phyloP scores from a whole-genome alignment of 2,797 vertebrate species.

The Otolemur crassicaudatus region DNA sequence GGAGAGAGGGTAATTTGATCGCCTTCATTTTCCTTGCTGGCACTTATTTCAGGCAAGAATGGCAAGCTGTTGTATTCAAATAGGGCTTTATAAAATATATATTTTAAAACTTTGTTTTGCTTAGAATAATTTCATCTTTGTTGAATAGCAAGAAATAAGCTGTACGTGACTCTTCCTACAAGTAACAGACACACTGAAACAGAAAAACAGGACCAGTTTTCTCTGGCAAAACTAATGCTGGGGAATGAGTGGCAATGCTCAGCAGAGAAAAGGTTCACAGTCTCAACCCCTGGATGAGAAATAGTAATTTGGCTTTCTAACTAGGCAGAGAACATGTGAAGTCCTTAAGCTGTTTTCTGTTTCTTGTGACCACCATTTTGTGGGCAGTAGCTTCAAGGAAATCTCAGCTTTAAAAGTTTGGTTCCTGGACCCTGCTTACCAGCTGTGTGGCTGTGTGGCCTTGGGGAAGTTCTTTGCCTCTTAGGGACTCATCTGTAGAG shows the following conservation, averaged over 20 bases:
- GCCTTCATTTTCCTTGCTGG: conserved; percentile 85
- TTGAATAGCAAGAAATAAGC: conserved; percentile 82
- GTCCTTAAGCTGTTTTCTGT: neutral
- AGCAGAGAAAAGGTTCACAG: conserved; percentile 41
- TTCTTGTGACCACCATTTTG: neutral
- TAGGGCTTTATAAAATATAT: conserved; percentile 76
- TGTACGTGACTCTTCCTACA: conserved; percentile 52
- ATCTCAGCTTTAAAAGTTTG: neutral
- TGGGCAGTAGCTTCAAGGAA: neutral
- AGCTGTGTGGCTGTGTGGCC: neutral
- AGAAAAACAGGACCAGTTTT: conserved; percentile 4
- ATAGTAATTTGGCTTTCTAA: conserved; percentile 61
- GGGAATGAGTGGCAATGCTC: neutral
- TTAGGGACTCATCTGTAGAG: neutral
- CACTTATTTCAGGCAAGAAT: conserved; percentile 82
- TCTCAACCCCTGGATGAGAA: neutral
- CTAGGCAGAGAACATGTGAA: conserved; percentile 44
- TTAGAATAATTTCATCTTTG: conserved; percentile 81
- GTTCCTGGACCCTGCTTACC: neutral
- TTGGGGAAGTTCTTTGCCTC: neutral
- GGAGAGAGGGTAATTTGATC: conserved; percentile 89
- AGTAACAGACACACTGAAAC: neutral
- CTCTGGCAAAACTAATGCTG: conserved; percentile 12
- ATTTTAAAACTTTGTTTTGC: conserved; percentile 84
- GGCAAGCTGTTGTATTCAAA: conserved; percentile 86